A percentile compares a stretch with the other conserved stretches of the same genome.
These are phyloP conservation scores for Cheilosia grossa DNA, from an alignment of 2,888 invertebrate genomes.

Conservation along the genomic window DNA sequence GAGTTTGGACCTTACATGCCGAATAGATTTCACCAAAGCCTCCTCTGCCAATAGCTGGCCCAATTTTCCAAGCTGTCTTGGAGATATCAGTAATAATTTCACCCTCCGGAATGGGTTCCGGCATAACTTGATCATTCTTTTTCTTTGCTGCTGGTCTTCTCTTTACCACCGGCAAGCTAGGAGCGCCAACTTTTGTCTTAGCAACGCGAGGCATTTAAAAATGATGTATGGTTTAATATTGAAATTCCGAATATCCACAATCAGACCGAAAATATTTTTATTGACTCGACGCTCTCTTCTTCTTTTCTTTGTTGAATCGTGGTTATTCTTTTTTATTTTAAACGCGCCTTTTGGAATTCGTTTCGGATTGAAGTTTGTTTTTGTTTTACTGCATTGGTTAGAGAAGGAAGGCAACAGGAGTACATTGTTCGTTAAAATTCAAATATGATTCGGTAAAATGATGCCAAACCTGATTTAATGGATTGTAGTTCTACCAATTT, in stretches of 20 bases:
- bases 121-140: slow-evolving; percentile 81
- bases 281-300: slow-evolving; percentile 2
- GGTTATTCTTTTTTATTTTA: slow-evolving; percentile 21
- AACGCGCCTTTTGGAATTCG: slow-evolving; percentile 57
- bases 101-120: slow-evolving; percentile 84
- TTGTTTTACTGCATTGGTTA: slow-evolving; percentile 31
- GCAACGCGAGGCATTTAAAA: slow-evolving; percentile 73
- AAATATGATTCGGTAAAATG: slow-evolving; percentile 3
- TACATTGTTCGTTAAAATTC: slow-evolving; percentile 52
- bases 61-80: slow-evolving; percentile 93
- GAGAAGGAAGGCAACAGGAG: slow-evolving; percentile 8
- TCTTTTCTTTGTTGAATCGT: slow-evolving; percentile 4
- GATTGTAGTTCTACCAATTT: slow-evolving; percentile 19
- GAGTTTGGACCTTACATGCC: slow-evolving; percentile 86
- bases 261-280: not conserved
- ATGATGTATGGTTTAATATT: not conserved
- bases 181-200: slow-evolving; percentile 64
- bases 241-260: not conserved
- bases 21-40: slow-evolving; percentile 98
- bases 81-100: slow-evolving; percentile 90
- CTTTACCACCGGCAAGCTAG: slow-evolving; percentile 57
- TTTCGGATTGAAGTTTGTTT: slow-evolving; percentile 64
- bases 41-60: slow-evolving; percentile 93
- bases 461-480: slow-evolving; percentile 6
- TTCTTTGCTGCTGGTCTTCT: slow-evolving; percentile 76